Evolutionary conservation across 2,888 invertebrate species (phyloP), one percentile per base, ranked within the genome.

Genomic region (Scaptomyza reducta): DNA sequence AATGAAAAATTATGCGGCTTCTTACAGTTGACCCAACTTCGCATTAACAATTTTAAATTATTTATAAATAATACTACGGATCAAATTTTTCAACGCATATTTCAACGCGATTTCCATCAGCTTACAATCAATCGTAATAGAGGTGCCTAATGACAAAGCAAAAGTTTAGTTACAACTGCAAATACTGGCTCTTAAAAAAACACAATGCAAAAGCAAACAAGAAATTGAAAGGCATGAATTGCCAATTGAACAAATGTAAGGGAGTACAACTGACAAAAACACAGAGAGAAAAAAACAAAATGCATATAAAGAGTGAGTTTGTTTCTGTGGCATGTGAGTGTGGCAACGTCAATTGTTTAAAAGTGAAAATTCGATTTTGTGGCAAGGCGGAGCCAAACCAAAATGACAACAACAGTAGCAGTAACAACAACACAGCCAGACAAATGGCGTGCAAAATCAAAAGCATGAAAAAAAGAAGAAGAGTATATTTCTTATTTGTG

Each of bases 291-390:
- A 22, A 41, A 25, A 25, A 54, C 41, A 35, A 29, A 13, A 22
- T 38, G 31, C 35, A 18, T n/a, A 40, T 22, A 22, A 22, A 22
- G 22, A 42, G 22, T 10, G 46, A 16, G 11, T n/a, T 7, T n/a
- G 46, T 7, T 35, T 44, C 56, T 27, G 6, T 18, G 33, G 22
- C 46, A 57, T 45, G 47, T 38, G 57, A 51, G 50, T 80, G 80
- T 74, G 73, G 73, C 70, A 65, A 77, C 88, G 73, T 74, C 88
- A 89, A 89, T 89, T 88, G 88, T 86, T 82, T 82, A 82, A 86
- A 86, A 86, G 89, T 88, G 88, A 86, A 89, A 89, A 88, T 89
- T 88, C 89, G 88, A 88, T 88, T 88, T 89, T 89, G 89, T 74
- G 89, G 89, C 64, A 73, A 78, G 68, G 67, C 69, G 62, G 56